Conservation (phyloP, 1,140 invertebrate species). For the Maconellicoccus hirsutus region DNA sequence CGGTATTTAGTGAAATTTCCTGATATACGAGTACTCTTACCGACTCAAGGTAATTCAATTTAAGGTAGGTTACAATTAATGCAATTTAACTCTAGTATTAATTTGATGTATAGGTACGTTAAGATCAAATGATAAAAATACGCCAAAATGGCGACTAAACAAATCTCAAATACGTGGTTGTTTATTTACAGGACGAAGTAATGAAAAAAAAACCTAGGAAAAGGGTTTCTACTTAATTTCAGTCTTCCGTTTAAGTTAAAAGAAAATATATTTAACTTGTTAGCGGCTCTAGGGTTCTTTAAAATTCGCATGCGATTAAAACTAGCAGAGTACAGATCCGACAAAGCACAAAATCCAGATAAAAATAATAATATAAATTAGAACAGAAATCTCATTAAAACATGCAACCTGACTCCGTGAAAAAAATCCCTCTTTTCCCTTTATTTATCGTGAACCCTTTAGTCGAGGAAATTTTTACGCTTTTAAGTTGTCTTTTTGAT, state of each 20-base stretch:
- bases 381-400: constrained; percentile 9
- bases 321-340: background rate
- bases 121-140: background rate
- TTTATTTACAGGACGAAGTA: background rate
- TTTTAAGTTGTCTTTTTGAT: constrained; percentile 9
- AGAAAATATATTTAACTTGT: constrained; percentile 10
- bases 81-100: background rate
- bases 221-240: background rate
- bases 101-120: background rate
- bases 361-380: constrained; percentile 10
- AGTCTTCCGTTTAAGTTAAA: constrained; percentile 2
- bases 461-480: background rate
- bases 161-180: background rate
- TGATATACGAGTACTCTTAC: background rate
- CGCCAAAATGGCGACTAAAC: constrained; percentile 7
- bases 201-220: background rate
- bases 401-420: background rate
- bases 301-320: constrained; percentile 9
- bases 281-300: background rate
- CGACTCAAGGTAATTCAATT: background rate
- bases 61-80: constrained; percentile 5
- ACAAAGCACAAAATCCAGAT: constrained; percentile 8
- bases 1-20: background rate
- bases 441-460: background rate
- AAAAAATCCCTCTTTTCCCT: background rate